Base-by-base conservation (phyloP, 2,113 vertebrate genomes). In the Glaucomys volans region DNA sequence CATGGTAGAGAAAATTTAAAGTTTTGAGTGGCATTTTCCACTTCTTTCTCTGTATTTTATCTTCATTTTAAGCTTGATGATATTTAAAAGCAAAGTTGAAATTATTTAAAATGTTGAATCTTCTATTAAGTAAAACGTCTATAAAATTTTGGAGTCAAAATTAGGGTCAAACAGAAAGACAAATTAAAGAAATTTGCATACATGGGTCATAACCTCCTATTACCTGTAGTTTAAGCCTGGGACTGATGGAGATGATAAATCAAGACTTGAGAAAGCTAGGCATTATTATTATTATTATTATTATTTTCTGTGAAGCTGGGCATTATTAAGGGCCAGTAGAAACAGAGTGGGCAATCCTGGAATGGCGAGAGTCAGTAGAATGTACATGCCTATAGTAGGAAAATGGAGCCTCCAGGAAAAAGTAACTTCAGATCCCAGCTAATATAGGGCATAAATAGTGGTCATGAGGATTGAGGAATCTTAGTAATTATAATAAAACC, bases 71-170 rank as follows among this genome's bases (percentile, higher is more conserved):
- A 80, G 28, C 26, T 86, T 81, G 88, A 92, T 89, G 50, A 82
- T 76, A 88, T 76, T 94, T 92, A 91, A 87, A 80, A 24, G 17
- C 71, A 97, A 93, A 89, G 44, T 84, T 54, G 11, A 95, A 96
- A 90, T 91, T 79, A 95, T 67, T 83, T 82, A 14, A 94, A 93
- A 67, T 87, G 52, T 95, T 86, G 30, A 95, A 20, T 89, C 37
- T 85, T 89, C 8, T 26, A 47, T 89, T 90, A 84, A 89, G n/a
- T 79, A 93, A 94, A 95, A 81, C 6, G 87, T 57, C 40, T 82
- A 62, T 87, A 72, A 74, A 67, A 62, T n/a, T 89, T 94, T 94
- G 8, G 37, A 72, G 12, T 66, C 40, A 95, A 77, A 89, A 69
- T 35, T 44, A 75, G 28, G 67, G 11, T 52, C n/a, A 95, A 87